Percentiles rank a stretch among this genome's conserved stretches.
Evolutionary conservation across 2,888 invertebrate species (phyloP).

Genomic region (Aphodius granarius): DNA sequence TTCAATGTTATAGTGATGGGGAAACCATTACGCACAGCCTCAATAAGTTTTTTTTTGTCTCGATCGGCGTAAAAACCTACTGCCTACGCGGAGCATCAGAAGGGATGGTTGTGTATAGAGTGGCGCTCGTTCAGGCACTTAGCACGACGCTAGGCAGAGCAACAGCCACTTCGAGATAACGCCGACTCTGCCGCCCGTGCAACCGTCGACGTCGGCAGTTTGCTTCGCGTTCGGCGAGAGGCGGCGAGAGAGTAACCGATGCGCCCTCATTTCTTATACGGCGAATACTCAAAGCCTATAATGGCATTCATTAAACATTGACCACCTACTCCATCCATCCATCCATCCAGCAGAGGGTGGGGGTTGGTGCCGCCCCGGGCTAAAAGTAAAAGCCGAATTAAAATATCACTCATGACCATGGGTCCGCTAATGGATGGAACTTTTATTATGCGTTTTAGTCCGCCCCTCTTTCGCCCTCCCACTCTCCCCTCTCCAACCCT

Average conservation of each 20-base stretch:
- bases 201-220: conserved; percentile 15
- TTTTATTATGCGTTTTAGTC: neutral
- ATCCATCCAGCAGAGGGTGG: neutral
- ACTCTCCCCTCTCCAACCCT: conserved; percentile 8
- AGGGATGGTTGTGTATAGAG: neutral
- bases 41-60: conserved; percentile 37
- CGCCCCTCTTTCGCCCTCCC: conserved; percentile 3
- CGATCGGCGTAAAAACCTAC: conserved; percentile 16
- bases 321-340: conserved; percentile 38
- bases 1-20: neutral
- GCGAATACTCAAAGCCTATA: conserved; percentile 39
- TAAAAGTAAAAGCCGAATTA: conserved; percentile 42
- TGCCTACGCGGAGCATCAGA: neutral
- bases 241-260: neutral
- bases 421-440: conserved; percentile 37
- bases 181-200: conserved; percentile 23
- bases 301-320: conserved; percentile 43
- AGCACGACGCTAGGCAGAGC: conserved; percentile 35
- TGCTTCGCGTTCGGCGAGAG: conserved; percentile 21
- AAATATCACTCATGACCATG: conserved; percentile 42
- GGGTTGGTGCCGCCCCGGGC: conserved; percentile 16
- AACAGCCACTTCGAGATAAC: conserved; percentile 38
- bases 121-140: conserved; percentile 36
- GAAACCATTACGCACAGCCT: conserved; percentile 3
- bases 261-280: conserved; percentile 32